These are phyloP conservation scores for Argyresthia albistria DNA, from an alignment of 2,888 invertebrate species.

Conservation along the genomic window DNA sequence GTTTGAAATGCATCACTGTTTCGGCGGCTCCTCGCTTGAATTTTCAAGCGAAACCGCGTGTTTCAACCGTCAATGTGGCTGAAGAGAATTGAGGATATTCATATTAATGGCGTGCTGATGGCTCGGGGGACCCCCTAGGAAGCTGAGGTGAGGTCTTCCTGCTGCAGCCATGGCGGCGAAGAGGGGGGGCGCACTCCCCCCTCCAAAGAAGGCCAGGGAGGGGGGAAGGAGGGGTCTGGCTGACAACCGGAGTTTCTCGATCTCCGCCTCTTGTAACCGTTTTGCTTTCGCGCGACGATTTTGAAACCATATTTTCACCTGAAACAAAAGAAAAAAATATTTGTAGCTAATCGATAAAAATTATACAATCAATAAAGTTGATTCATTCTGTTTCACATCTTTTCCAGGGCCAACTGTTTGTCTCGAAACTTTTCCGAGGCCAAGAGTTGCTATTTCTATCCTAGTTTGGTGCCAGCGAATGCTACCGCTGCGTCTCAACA, in stretches of 20 bases:
- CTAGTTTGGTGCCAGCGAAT: too few species aligned
- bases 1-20: conserved; percentile 22
- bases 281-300: conserved; percentile 96
- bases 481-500: too few species aligned
- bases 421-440: too few species aligned
- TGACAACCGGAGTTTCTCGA: conserved; percentile 91
- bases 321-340: conserved; percentile 23
- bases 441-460: too few species aligned
- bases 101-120: conserved; percentile 70
- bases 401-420: too few species aligned
- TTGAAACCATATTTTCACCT: conserved; percentile 95
- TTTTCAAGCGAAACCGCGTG: conserved; percentile 44
- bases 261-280: conserved; percentile 94
- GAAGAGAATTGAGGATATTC: conserved; percentile 68
- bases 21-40: conserved; percentile 32
- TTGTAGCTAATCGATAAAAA: too few species aligned
- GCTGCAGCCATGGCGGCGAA: conserved; percentile 78
- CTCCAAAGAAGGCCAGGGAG: conserved; percentile 79
- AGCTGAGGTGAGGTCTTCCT: conserved; percentile 73
- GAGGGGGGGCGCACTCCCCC: conserved; percentile 77
- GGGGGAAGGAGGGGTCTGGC: conserved; percentile 84
- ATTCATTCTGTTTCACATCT: too few species aligned
- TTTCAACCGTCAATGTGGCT: conserved; percentile 71
- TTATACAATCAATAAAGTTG: too few species aligned
- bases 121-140: conserved; percentile 69